Evolutionary conservation across 2,113 vertebrate species (phyloP), one percentile per base, ranked within the genome.

Genomic region (Apteryx mantelli): DNA sequence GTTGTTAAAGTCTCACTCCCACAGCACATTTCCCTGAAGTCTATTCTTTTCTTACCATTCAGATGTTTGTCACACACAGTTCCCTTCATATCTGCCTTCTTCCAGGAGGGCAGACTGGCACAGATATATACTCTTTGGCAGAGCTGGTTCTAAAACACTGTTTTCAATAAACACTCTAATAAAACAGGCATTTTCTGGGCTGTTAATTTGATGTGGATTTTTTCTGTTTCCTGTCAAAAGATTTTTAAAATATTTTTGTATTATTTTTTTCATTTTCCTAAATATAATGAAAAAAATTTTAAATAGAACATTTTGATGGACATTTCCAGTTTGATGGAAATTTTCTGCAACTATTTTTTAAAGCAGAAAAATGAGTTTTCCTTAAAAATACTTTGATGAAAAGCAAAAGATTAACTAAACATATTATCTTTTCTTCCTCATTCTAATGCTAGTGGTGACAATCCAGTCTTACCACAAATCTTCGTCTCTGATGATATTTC

Each of bases 121-220:
- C 1, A 0, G 30, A n/a, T 16, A 26, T 25, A 11, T 0, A 46
- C 2, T 52, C 7, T 63, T 81, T 78, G 21, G 9, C 55, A 86
- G 7, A 65, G 3, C 30, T 88, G 5, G 3, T 69, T 85, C 36
- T 61, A 42, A 63, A 91, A 15, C 9, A 52, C 2, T 18, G 2
- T 38, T 79, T 92, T 44, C 56, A 69, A 25, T 53, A 66, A 85
- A 68, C 76, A 76, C 6, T 36, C 18, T 42, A 46, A 69, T 38
- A 52, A 71, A 75, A 21, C 6, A 26, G 20, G n/a, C 50, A 80
- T 65, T 73, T 82, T 52, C 0, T 2, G 14, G 22, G 3, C 9
- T 2, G 3, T 32, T 5, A 84, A 68, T 32, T 6, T 36, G 40
- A 63, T 78, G 11, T 19, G 15, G 9, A 73, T 1, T 20, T 28